Evolutionary conservation across 2,797 vertebrate genomes (phyloP).

Genomic region (Phalanger gymnotis): DNA sequence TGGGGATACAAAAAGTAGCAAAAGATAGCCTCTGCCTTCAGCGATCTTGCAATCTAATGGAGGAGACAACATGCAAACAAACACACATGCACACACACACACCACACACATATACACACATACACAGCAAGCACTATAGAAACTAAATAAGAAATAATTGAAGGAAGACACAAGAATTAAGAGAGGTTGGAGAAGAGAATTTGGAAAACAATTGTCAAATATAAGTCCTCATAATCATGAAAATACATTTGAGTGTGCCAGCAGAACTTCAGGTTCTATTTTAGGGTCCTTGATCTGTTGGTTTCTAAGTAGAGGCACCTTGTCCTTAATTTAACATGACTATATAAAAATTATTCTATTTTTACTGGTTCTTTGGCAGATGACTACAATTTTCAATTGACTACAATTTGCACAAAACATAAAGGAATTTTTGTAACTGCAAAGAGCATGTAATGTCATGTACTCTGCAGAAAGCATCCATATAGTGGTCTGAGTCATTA

Average conservation of each 20-base stretch:
- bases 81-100: too few species aligned
- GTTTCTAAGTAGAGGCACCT: not conserved
- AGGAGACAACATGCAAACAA: not conserved
- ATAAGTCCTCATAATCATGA: not conserved
- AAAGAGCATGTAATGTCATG: constrained; percentile 36
- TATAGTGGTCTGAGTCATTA: not conserved
- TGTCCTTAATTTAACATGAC: constrained; percentile 13
- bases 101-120: not conserved
- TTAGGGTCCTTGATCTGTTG: not conserved
- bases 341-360: not conserved
- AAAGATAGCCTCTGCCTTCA: not conserved
- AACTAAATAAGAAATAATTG: not conserved
- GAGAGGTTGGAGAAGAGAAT: not conserved
- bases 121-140: not conserved
- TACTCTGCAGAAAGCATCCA: not conserved
- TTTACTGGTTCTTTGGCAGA: not conserved
- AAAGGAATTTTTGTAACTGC: constrained; percentile 40
- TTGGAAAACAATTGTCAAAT: not conserved
- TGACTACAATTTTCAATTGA: constrained; percentile 29
- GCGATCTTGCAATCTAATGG: not conserved
- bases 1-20: not conserved
- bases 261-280: not conserved
- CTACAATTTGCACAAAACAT: not conserved
- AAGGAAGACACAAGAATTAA: constrained; percentile 32
- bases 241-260: not conserved